These are phyloP conservation scores for Cottus gobio DNA, from an alignment of 2,113 vertebrate species.

Conservation along the genomic window DNA sequence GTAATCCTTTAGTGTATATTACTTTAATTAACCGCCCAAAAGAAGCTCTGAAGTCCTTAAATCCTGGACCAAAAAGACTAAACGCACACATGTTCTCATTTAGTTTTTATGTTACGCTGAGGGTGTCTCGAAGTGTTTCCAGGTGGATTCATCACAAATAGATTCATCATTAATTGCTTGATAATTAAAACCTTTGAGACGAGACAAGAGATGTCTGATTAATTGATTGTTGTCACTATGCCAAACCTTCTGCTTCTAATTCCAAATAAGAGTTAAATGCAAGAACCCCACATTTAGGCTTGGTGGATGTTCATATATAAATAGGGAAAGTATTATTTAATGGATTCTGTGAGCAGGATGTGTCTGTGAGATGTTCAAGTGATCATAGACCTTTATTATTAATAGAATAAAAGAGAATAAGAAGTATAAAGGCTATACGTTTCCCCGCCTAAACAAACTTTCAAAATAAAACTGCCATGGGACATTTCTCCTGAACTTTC, in stretches of 20 bases:
- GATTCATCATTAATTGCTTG: neutral
- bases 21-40: neutral
- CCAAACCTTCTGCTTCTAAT: neutral
- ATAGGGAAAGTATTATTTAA: neutral
- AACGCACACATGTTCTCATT: neutral
- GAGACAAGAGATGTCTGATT: neutral
- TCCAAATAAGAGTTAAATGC: neutral
- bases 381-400: neutral
- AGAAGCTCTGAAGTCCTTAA: neutral
- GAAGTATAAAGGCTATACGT: neutral
- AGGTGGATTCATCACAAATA: neutral
- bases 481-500: neutral
- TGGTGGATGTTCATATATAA: neutral
- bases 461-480: neutral
- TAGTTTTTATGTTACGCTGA: neutral
- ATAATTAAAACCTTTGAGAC: neutral
- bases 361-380: neutral
- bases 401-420: neutral
- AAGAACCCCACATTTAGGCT: neutral
- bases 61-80: neutral
- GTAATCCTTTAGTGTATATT: neutral
- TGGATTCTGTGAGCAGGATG: neutral
- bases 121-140: neutral
- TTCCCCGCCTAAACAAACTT: neutral
- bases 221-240: neutral